Conservation (phyloP, 2,888 invertebrate genomes). For the Drosophila lacicola region DNA sequence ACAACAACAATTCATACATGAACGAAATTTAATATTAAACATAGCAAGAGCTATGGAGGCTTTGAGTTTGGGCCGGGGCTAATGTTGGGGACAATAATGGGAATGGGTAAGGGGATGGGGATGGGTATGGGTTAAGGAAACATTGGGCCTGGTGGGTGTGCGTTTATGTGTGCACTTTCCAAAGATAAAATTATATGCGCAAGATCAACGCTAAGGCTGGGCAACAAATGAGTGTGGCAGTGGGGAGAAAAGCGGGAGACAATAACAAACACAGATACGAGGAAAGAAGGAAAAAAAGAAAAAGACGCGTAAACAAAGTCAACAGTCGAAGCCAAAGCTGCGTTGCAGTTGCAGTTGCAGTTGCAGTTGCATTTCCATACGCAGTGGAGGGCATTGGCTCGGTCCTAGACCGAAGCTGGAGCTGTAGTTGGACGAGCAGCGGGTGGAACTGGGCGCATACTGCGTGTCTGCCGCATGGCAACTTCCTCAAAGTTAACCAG, state of each 20-base stretch:
- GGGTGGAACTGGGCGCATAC: conserved; percentile 28
- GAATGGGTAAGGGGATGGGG: neutral
- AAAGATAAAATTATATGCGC: conserved; percentile 38
- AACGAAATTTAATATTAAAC: conserved; percentile 48
- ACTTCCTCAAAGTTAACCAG: conserved; percentile 52
- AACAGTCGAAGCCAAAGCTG: conserved; percentile 39
- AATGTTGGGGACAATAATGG: conserved; percentile 4
- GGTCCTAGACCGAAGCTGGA: conserved; percentile 3
- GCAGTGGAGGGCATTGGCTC: conserved; percentile 45
- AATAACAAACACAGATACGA: conserved; percentile 18
- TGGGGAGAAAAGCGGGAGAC: conserved; percentile 7
- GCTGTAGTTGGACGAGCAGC: conserved; percentile 12
- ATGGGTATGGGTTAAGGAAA: conserved; percentile 12
- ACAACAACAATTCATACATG: conserved; percentile 24
- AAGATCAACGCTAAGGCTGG: conserved; percentile 20
- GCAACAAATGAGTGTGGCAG: conserved; percentile 1
- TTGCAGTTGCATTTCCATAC: conserved; percentile 27
- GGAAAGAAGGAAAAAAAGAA: neutral
- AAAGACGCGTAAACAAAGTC: conserved; percentile 40
- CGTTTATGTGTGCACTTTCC: conserved; percentile 45
- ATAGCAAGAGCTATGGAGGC: conserved; percentile 7
- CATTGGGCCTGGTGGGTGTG: conserved; percentile 12
- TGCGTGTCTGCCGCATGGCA: conserved; percentile 45
- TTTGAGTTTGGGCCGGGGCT: conserved; percentile 5
- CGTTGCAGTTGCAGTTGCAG: conserved; percentile 34